Conservation (phyloP, 2,113 vertebrate genomes). For the Perca fluviatilis region DNA sequence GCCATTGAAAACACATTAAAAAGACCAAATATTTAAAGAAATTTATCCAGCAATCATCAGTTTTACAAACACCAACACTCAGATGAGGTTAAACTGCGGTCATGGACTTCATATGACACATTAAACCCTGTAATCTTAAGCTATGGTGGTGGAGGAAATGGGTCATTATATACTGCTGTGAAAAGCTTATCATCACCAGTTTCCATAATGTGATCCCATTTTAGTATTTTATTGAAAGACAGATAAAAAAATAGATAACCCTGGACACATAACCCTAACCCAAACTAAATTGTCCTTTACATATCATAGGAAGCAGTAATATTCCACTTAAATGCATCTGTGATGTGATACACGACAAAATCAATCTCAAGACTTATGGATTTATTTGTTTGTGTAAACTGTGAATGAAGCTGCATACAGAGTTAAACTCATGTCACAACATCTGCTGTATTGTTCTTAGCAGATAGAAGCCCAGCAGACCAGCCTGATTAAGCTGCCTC, state of each 20-base stretch:
- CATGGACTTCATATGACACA: conserved; percentile 33
- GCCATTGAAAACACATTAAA: conserved; percentile 25
- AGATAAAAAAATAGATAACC: conserved; percentile 7
- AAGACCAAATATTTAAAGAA: conserved; percentile 11
- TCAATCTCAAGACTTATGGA: not conserved
- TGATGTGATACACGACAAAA: not conserved
- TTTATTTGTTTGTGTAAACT: not conserved
- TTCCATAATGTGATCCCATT: conserved; percentile 3
- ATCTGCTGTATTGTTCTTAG: too few relatives aligned
- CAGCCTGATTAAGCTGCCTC: too few relatives aligned
- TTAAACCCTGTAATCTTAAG: conserved; percentile 42
- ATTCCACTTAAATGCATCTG: not conserved
- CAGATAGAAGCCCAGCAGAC: too few relatives aligned
- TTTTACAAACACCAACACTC: conserved; percentile 42
- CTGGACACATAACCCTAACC: too few relatives aligned
- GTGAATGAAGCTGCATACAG: too few relatives aligned
- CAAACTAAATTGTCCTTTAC: not conserved
- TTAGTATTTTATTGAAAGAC: conserved; percentile 18
- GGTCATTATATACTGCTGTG: conserved; percentile 8
- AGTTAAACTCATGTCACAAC: too few relatives aligned
- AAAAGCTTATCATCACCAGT: conserved; percentile 28
- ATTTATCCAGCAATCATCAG: conserved; percentile 29
- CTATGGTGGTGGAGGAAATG: not conserved
- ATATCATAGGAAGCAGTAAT: not conserved
- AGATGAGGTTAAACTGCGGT: conserved; percentile 44